Conservation (phyloP, 2,888 invertebrate genomes). For the Copidosoma aretas region DNA sequence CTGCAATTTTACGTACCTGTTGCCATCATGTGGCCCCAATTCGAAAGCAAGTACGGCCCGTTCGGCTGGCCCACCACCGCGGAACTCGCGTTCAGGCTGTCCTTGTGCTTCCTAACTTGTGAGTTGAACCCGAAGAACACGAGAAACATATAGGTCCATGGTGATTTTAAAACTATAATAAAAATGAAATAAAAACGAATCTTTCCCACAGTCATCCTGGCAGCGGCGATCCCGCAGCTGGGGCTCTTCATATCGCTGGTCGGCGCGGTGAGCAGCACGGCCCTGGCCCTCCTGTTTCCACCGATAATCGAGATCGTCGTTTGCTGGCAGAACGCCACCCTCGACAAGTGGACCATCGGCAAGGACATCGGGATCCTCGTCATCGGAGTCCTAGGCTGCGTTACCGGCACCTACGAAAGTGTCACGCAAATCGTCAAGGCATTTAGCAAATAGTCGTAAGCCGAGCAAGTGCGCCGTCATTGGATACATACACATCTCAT, state of each 20-base stretch:
- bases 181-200: neutral
- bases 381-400: slow-evolving; percentile 74
- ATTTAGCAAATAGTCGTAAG: slow-evolving; percentile 54
- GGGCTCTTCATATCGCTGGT: slow-evolving; percentile 89
- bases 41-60: slow-evolving; percentile 66
- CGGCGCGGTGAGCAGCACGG: slow-evolving; percentile 88
- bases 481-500: too few species aligned
- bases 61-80: slow-evolving; percentile 68
- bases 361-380: slow-evolving; percentile 73
- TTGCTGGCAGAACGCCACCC: slow-evolving; percentile 68
- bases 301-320: slow-evolving; percentile 84
- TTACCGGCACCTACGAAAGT: slow-evolving; percentile 79
- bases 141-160: too few species aligned
- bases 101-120: slow-evolving; percentile 84
- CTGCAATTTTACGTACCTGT: slow-evolving; percentile 95
- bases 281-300: slow-evolving; percentile 86
- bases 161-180: too few species aligned
- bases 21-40: slow-evolving; percentile 83
- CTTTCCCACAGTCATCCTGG: slow-evolving; percentile 75
- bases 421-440: slow-evolving; percentile 68
- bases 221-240: slow-evolving; percentile 85
- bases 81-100: slow-evolving; percentile 75
- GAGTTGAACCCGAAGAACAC: slow-evolving; percentile 63
- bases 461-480: too few species aligned
- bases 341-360: slow-evolving; percentile 59